A percentile compares a stretch with the other conserved stretches of the same genome.
These are phyloP conservation scores for Lucifuga dentata DNA, from an alignment of 2,113 vertebrate genomes.

Conservation along the genomic window DNA sequence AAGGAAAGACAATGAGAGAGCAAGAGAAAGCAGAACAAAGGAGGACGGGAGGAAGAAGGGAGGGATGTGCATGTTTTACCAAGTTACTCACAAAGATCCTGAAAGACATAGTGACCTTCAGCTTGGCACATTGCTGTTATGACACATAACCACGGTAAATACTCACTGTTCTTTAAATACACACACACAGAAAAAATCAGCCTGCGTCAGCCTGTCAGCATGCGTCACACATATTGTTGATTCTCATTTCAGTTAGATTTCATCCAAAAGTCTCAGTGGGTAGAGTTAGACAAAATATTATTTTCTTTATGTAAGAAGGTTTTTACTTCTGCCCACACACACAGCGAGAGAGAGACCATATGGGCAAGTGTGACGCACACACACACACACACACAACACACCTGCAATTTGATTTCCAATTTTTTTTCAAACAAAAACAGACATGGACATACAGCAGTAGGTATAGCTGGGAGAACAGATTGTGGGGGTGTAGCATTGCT, in stretches of 20 bases:
- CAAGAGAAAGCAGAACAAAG: background rate
- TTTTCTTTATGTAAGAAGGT: background rate
- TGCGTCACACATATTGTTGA: constrained; percentile 39
- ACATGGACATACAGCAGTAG: constrained; percentile 13
- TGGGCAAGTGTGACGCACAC: too few relatives aligned
- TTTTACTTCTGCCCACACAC: too few relatives aligned
- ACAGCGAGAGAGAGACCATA: too few relatives aligned
- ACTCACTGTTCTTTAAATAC: constrained; percentile 21
- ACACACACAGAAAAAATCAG: constrained; percentile 14
- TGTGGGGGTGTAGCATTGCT: constrained; percentile 32
- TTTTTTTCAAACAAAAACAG: background rate
- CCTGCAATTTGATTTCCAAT: constrained; percentile 11
- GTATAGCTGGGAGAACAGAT: constrained; percentile 35
- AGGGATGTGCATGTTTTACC: background rate
- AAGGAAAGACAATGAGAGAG: background rate
- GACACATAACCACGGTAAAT: constrained; percentile 42
- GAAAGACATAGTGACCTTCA: constrained; percentile 48
- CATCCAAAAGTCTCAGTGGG: background rate
- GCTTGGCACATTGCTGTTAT: constrained; percentile 27
- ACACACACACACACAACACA: background rate
- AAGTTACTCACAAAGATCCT: constrained; percentile 27
- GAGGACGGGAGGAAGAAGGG: background rate
- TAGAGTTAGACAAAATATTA: constrained; percentile 1
- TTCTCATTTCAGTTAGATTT: constrained; percentile 8
- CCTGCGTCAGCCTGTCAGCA: constrained; percentile 37